A percentile compares a stretch with the other conserved stretches of the same genome.
Evolutionary conservation across 2,797 vertebrate species (phyloP).

Genomic region (Pseudochaenichthys georgianus): DNA sequence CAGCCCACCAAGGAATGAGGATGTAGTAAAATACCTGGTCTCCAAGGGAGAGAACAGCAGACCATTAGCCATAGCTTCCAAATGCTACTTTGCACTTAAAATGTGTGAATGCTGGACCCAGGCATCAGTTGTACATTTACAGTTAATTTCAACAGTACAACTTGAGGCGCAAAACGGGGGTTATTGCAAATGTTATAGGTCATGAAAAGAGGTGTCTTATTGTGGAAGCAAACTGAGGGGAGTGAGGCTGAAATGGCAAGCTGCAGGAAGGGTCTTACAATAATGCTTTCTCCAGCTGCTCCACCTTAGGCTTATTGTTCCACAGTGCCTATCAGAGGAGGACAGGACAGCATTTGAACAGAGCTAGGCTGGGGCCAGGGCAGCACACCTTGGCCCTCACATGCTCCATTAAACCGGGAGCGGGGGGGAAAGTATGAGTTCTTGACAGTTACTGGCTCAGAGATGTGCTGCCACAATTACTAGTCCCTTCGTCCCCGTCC

Average conservation of each 20-base stretch:
- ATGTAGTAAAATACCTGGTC: conserved; percentile 14
- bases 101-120: conserved; percentile 23
- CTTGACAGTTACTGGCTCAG: conserved; percentile 71
- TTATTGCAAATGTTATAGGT: conserved; percentile 25
- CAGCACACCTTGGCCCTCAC: conserved; percentile 68
- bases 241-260: conserved; percentile 70
- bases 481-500: conserved; percentile 54
- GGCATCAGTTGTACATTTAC: conserved; percentile 19
- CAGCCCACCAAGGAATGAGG: conserved; percentile 39
- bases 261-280: conserved; percentile 70
- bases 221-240: conserved; percentile 47
- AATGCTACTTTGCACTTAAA: conserved; percentile 40
- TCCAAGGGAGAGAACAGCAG: conserved; percentile 25
- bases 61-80: conserved; percentile 18
- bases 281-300: conserved; percentile 82
- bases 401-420: conserved; percentile 77
- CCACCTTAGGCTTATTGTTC: conserved; percentile 74
- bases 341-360: conserved; percentile 59
- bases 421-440: conserved; percentile 63
- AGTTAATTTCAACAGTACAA: conserved; percentile 29
- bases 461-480: conserved; percentile 68
- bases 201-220: conserved; percentile 33
- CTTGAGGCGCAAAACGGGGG: conserved; percentile 6
- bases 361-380: conserved; percentile 43
- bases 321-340: conserved; percentile 61